Percentiles rank a stretch among this genome's conserved stretches.
These are phyloP conservation scores for Pangasius mekongensis DNA, from an alignment of 2,797 vertebrate species.

Conservation along the genomic window DNA sequence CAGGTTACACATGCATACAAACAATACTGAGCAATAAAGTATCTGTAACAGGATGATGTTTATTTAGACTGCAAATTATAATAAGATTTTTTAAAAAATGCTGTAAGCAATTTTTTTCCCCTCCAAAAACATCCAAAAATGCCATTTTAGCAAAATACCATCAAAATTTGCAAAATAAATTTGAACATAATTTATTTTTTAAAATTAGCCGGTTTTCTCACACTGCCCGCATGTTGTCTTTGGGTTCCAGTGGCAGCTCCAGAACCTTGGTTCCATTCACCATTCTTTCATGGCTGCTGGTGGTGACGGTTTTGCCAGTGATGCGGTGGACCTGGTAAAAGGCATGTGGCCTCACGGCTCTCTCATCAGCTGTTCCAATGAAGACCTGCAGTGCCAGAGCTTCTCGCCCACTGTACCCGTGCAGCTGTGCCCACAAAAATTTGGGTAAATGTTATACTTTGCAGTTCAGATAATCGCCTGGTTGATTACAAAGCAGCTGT, in stretches of 20 bases:
- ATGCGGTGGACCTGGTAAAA: constrained; percentile 91
- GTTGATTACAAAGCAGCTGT: not conserved
- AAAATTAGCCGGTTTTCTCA: constrained; percentile 63
- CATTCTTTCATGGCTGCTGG: constrained; percentile 85
- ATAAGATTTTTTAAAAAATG: not conserved
- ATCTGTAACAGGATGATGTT: not conserved
- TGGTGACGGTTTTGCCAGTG: constrained; percentile 86
- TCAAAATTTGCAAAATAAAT: not conserved
- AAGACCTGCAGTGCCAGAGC: constrained; percentile 86
- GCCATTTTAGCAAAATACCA: not conserved
- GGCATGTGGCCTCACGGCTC: constrained; percentile 84
- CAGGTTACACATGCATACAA: not conserved
- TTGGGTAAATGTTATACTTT: not conserved
- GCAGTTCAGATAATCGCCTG: not conserved
- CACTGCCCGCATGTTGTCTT: constrained; percentile 87
- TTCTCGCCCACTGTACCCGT: constrained; percentile 83
- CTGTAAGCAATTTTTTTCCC: not conserved
- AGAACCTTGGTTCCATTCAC: constrained; percentile 83
- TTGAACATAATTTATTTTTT: not conserved
- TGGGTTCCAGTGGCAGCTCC: constrained; percentile 84
- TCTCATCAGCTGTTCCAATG: constrained; percentile 85
- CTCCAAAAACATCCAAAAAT: not conserved
- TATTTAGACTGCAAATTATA: constrained; percentile 3
- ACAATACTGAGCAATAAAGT: not conserved
- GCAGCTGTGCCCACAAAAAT: constrained; percentile 71